Percentiles rank a stretch among this genome's conserved stretches.
Conservation (phyloP, 2,113 vertebrate species). For the Condylura cristata region DNA sequence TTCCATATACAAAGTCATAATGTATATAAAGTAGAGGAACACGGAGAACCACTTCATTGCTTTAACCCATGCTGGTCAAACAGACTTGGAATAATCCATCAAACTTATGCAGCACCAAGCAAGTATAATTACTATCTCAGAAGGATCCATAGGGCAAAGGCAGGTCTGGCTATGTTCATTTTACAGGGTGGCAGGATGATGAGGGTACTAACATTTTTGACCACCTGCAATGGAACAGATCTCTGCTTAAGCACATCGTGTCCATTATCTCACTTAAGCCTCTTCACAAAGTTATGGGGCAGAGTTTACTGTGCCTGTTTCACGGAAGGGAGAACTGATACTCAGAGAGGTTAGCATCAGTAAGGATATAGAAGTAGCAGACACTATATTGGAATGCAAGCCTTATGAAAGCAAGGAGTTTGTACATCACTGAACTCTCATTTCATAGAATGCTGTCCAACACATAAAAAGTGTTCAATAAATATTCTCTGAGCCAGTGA, state of each 20-base stretch:
- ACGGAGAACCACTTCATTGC: conserved; percentile 33
- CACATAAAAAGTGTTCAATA: not conserved
- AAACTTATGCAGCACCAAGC: not conserved
- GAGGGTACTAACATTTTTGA: not conserved
- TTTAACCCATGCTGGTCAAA: conserved; percentile 55
- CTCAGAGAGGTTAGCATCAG: not conserved
- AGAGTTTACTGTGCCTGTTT: not conserved
- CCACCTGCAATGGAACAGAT: not conserved
- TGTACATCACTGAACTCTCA: not conserved
- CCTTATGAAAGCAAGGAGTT: not conserved
- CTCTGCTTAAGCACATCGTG: not conserved
- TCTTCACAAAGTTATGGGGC: not conserved
- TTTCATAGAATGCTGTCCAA: not conserved
- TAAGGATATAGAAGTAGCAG: not conserved
- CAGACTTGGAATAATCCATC: conserved; percentile 37
- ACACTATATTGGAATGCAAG: not conserved
- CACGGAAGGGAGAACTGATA: not conserved
- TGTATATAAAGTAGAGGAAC: conserved; percentile 68
- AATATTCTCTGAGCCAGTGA: not conserved
- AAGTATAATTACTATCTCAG: not conserved
- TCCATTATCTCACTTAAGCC: not conserved
- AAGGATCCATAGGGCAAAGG: not conserved
- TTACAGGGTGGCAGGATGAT: not conserved
- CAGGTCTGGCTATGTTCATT: not conserved
- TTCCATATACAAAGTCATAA: conserved; percentile 65